Evolutionary conservation across 2,113 vertebrate genomes (phyloP), one percentile per base, ranked within the genome.

Genomic region (Trematomus loennbergii): DNA sequence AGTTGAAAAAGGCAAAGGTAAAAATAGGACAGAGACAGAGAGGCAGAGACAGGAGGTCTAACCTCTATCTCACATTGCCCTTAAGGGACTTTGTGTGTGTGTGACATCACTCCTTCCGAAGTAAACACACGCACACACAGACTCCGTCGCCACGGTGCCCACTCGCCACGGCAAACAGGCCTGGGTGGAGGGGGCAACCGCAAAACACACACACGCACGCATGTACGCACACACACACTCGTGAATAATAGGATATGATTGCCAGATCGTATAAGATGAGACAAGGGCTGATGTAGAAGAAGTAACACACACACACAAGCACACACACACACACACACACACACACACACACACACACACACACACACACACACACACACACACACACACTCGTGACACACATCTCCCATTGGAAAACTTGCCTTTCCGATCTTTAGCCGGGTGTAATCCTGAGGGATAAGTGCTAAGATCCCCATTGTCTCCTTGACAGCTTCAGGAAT

Each of bases 21-120:
- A 40, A 77, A 76, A 76, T 52, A 40, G 62, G 63, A 75, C 63
- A 74, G 43, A 80, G 76, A 77, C 50, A 48, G 69, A 63, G 57
- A 76, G 63, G 45, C 73, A 53, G 75, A 82, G 81, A 87, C 84
- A 63, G 53, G 73, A 84, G 81, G 70, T 87, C 74, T 86, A 82
- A 82, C 78, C 88, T 90, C 82, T 89, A 84, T 82, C 84, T 90
- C 75, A 87, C 74, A 80, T 89, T 75, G 83, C 90, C 91, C 88
- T 83, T 75, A 77, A 85, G 92, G 87, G 87, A 90, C 80, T 87
- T 69, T 36, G 11, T 43, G 64, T 70, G 54, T 66, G 80, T 87
- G 86, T 95, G 93, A 95, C 93, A 94, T 95, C 93, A 94, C 85
- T 92, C 86, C 89, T 95, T 95, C 92, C 88, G 81, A 93, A 91